Evolutionary conservation across 2,888 invertebrate species (phyloP), one percentile per base, ranked within the genome.

Genomic region (Xestoiulus laeticollis): DNA sequence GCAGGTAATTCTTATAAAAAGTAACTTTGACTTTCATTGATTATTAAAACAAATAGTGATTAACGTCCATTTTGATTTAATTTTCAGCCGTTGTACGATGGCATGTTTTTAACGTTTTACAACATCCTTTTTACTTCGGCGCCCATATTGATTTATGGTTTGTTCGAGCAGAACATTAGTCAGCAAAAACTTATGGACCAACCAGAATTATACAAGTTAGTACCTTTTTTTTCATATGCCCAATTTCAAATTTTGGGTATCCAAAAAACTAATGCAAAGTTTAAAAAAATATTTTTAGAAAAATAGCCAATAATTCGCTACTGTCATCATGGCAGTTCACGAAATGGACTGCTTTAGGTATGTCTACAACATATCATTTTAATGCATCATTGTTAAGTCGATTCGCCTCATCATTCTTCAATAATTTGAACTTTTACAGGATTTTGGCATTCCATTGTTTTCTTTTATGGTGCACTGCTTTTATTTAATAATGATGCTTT

Each of bases 71-170:
- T 48, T 82, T n/a, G 1, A 8, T 86, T 8, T 86, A 59, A 86
- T 53, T 87, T 88, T 43, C 32, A 90, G 92, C 90, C 95, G 4
- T 92, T 96, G 87, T 96, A 94, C 92, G 96, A 96, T 91, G 94
- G 95, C 0, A 92, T 95, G 91, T 96, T 95, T 91, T 93, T 97
- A 89, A 95, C 96, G 90, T 93, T 95, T 88, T 96, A 94, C 93
- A 97, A 97, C 92, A 93, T 96, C 85, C 91, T 95, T 43, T 96
- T 96, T 91, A 95, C 96, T 0, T 94, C 96, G 0, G 91, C 95
- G 87, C 97, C 96, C 0, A 94, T 96, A 88, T 92, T 96, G 19
- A 90, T 95, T 12, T 95, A 95, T 89, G 95, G 96, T 0, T 92
- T 96, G 87, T 94, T 95, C 22, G 97, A 97, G 91, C 96, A 96